Percentiles rank a stretch among this genome's conserved stretches.
These are phyloP conservation scores for Gymnoscopelus braueri DNA, from an alignment of 2,797 vertebrate genomes.

Conservation along the genomic window DNA sequence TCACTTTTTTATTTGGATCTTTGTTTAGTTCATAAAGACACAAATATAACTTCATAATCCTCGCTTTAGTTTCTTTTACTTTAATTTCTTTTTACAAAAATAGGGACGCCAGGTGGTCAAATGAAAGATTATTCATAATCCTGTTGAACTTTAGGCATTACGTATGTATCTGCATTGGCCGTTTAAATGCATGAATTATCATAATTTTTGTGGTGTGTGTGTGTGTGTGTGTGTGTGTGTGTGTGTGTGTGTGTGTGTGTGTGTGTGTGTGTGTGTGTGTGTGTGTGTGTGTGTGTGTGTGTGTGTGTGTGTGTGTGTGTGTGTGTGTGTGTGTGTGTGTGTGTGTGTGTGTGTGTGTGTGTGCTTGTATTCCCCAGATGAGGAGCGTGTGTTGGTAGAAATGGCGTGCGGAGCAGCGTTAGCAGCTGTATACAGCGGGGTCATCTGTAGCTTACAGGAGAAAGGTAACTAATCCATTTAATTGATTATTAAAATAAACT, in stretches of 20 bases:
- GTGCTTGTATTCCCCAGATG: conserved; percentile 46
- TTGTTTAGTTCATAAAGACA: not conserved
- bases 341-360: conserved; percentile 6
- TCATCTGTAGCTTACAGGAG: conserved; percentile 59
- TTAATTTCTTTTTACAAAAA: too few relatives aligned
- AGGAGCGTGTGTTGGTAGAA: conserved; percentile 73
- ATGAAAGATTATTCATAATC: too few relatives aligned
- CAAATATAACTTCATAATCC: not conserved
- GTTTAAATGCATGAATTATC: not conserved
- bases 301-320: conserved; percentile 4
- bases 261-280: not conserved
- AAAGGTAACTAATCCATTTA: conserved; percentile 52
- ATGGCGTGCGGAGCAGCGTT: conserved; percentile 71
- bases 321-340: conserved; percentile 7
- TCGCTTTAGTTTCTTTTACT: too few relatives aligned
- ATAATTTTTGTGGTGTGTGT: not conserved
- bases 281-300: conserved; percentile 8
- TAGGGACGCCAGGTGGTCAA: too few relatives aligned
- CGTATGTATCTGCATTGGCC: too few relatives aligned
- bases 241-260: conserved; percentile 12
- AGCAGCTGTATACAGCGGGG: conserved; percentile 66
- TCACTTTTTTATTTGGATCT: not conserved
- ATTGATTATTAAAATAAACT: too few relatives aligned
- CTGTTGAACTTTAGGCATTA: too few relatives aligned
- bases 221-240: conserved; percentile 15